Percentiles rank a stretch among this genome's conserved stretches.
phyloP scores from a whole-genome alignment of 2,888 invertebrate species.

The Eumacrocentrus americanus region DNA sequence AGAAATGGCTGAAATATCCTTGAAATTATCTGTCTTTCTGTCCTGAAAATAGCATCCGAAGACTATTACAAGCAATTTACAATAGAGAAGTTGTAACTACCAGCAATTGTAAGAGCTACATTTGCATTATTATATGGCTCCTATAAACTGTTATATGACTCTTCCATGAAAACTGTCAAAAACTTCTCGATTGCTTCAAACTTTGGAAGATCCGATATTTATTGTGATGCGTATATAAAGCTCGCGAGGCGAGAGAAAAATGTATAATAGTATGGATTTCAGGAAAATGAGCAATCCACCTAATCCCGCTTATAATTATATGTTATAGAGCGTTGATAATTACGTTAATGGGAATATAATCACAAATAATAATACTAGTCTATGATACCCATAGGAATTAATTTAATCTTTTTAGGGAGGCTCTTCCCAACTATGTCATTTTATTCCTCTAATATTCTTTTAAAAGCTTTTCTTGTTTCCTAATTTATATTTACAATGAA shows the following conservation, averaged over 20 bases:
- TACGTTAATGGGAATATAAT: conserved; percentile 15
- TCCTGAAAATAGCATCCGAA: not conserved
- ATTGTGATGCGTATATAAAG: too few species aligned
- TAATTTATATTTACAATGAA: too few species aligned
- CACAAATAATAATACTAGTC: conserved; percentile 8
- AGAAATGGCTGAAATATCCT: conserved; percentile 2
- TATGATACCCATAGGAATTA: conserved; percentile 11
- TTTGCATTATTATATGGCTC: not conserved
- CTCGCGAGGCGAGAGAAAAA: too few species aligned
- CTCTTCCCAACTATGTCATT: not conserved
- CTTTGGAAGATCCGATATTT: not conserved
- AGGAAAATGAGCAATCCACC: not conserved
- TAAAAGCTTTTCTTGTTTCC: too few species aligned
- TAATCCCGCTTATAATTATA: not conserved
- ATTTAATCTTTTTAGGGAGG: conserved; percentile 16
- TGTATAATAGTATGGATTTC: too few species aligned
- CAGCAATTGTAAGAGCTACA: not conserved
- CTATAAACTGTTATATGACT: not conserved
- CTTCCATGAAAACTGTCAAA: not conserved
- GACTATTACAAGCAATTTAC: not conserved
- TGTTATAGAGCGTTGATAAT: not conserved
- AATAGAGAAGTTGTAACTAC: not conserved
- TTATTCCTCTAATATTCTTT: too few species aligned
- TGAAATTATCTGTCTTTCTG: not conserved
- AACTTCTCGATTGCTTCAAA: not conserved